These are phyloP conservation scores for Eupithecia tripunctaria DNA, from an alignment of 2,888 invertebrate genomes.

Conservation along the genomic window DNA sequence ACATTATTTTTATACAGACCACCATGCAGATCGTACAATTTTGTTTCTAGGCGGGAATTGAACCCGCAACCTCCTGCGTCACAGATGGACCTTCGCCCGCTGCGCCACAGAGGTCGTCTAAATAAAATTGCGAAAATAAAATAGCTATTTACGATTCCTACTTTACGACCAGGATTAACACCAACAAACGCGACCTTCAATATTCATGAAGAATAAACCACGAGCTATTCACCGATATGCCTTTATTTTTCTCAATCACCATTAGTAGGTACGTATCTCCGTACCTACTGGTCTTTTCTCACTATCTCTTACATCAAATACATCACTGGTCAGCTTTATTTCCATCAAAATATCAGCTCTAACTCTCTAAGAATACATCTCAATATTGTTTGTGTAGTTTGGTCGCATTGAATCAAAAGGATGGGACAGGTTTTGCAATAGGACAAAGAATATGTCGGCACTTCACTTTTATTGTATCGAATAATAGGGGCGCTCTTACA, in stretches of 20 bases:
- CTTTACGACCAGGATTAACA: slow-evolving; percentile 69
- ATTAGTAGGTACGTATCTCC: slow-evolving; percentile 79
- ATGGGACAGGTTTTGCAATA: slow-evolving; percentile 69
- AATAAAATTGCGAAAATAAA: slow-evolving; percentile 55
- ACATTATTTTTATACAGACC: too few species aligned
- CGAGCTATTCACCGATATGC: slow-evolving; percentile 74
- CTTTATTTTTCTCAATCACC: slow-evolving; percentile 84
- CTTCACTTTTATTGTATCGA: slow-evolving; percentile 85
- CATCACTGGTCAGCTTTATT: slow-evolving; percentile 54
- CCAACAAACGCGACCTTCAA: slow-evolving; percentile 80
- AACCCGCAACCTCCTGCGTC: too few species aligned
- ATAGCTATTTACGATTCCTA: slow-evolving; percentile 43
- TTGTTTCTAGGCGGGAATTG: too few species aligned
- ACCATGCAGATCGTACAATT: too few species aligned
- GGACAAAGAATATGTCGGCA: slow-evolving; percentile 84
- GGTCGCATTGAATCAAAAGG: slow-evolving; percentile 59
- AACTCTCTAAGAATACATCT: slow-evolving; percentile 33
- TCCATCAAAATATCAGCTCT: slow-evolving; percentile 46
- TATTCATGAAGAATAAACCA: slow-evolving; percentile 82
- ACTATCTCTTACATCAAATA: slow-evolving; percentile 63
- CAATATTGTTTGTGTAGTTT: slow-evolving; percentile 37
- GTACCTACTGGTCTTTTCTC: slow-evolving; percentile 71
- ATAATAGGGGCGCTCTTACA: slow-evolving; percentile 84
- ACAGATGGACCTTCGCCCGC: too few species aligned
- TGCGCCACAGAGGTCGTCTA: too few species aligned